Evolutionary conservation across 2,113 vertebrate species (phyloP), one percentile per base, ranked within the genome.

Genomic region (Sylvilagus bachmani): DNA sequence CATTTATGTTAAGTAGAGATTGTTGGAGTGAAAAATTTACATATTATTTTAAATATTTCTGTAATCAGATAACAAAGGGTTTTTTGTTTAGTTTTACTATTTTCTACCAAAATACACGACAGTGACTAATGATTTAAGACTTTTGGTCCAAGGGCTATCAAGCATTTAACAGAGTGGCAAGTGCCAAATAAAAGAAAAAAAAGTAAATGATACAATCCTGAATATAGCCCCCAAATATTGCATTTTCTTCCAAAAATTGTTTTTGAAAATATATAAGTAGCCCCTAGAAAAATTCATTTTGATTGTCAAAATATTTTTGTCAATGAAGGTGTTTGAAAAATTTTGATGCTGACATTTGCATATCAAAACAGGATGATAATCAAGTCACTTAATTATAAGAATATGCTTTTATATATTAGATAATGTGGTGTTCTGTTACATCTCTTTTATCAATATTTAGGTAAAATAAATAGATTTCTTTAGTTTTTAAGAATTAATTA

Each of bases 1-100:
- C 10, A 8, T 14, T 70, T 90, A 89, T 91, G 55, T 55, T n/a
- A 44, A 44, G 44, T 93, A 80, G 89, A 91, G 77, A 51, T 22
- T 16, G 29, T 61, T 78, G 16, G 2, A 61, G 33, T 86, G 25
- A 79, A 94, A 95, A 12, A 49, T 33, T 66, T 81, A 58, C 16
- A 53, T 93, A 77, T 86, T 62, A 74, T 80, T 89, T 85, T 71
- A 11, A 49, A 14, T 80, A 44, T 58, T 82, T 67, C n/a, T 55
- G 71, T 73, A 91, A 10, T 78, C 19, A 21, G 11, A 58, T 80
- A 55, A 89, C 49, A 77, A 61, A 61, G 8, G 94, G 27, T 74
- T 73, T 78, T 80, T 17, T 58, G 55, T 58, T 58, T 58, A 44
- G 55, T 58, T 58, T 58, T 64, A 27, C 38, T 90, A 6, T 83